phyloP scores from a whole-genome alignment of 2,113 vertebrate species.

The Apteryx owenii region DNA sequence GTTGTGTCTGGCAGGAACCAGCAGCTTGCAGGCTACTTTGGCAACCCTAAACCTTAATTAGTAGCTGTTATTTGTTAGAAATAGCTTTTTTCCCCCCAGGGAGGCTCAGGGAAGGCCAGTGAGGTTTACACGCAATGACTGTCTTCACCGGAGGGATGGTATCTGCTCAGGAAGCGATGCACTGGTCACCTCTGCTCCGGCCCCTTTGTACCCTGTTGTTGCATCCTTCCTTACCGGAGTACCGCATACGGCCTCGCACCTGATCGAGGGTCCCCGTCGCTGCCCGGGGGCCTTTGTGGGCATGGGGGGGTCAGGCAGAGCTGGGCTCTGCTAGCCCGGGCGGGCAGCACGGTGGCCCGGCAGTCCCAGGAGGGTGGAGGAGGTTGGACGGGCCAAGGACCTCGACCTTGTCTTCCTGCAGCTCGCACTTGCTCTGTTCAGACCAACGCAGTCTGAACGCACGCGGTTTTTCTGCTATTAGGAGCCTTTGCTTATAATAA shows the following conservation, averaged over 20 bases:
- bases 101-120: background rate
- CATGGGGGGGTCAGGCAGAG: background rate
- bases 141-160: background rate
- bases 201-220: background rate
- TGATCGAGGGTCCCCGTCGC: too few species aligned
- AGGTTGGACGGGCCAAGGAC: background rate
- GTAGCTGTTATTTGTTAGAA: background rate
- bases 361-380: accelerated
- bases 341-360: accelerated
- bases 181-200: background rate
- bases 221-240: background rate
- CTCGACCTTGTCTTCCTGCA: background rate
- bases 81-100: background rate
- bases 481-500: background rate
- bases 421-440: background rate
- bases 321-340: accelerated
- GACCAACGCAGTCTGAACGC: background rate
- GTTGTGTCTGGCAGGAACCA: background rate
- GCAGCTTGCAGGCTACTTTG: background rate
- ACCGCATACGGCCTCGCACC: too few species aligned
- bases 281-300: too few species aligned
- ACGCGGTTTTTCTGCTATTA: background rate
- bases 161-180: background rate
- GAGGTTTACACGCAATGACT: background rate
- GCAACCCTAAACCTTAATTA: background rate